Base-by-base conservation (phyloP, 1,140 invertebrate genomes). In the Danaus melanippus region DNA sequence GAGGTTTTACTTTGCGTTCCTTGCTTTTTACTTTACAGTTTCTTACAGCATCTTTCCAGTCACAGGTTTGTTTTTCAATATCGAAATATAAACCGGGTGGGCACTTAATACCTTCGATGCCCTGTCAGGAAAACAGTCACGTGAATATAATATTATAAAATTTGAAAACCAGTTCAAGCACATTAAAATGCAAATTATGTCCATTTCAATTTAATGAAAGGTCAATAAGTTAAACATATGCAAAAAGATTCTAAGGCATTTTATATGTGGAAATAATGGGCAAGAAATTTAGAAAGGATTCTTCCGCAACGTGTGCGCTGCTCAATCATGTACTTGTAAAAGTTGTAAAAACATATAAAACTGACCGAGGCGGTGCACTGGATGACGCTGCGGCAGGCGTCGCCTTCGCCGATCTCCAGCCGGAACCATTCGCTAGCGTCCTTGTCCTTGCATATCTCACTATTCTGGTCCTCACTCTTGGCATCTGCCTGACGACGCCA, bases 391-490 rank as follows among this genome's bases (percentile, higher is more conserved):
- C 96, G 92, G 86, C 96, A 98, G 76, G 95, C 95, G 87, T 97
- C 96, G 74, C 95, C 95, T 76, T 96, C 95, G 62, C 94, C 94
- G 44, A 93, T 92, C 15, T 95, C 93, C 64, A 97, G 87, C 70
- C 96, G 91, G 88, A 98, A 97, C 94, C 96, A 97, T 87, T 98
- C 96, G 48, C 96, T 95, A n/a, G 96, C 95, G 84, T 96, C 95
- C 88, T 96, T 96, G 84, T 95, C 95, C 89, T 96, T 95, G 86
- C 96, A 97, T 53, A 97, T 89, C 84, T 96, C 95, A 76, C 89
- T 91, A 81, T 97, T 95, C 81, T 94, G 93, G 79, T 95, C 94
- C 69, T 94, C 93, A 87, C 94, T 95, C 81, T 95, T 95, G 41
- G 86, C 85, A 46, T 84, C 91, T 72, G 71, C 76, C 76, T 78